These are phyloP conservation scores for Microdon myrmicae DNA, from an alignment of 2,888 invertebrate genomes.

Conservation along the genomic window DNA sequence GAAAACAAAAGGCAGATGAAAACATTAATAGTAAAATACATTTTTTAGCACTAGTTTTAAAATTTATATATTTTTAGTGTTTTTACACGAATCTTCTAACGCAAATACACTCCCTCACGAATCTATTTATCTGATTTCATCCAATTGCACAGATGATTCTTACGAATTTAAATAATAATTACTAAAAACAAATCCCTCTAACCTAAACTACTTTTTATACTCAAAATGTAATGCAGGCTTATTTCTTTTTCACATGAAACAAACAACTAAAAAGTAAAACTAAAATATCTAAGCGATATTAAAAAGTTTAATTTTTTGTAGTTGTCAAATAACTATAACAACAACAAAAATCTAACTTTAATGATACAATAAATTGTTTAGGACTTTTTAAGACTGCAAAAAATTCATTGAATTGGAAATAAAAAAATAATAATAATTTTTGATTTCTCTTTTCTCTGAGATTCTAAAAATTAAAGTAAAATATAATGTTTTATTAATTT, in stretches of 20 bases:
- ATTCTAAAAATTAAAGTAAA: no score
- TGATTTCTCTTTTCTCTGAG: not conserved
- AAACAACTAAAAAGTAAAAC: conserved; percentile 13
- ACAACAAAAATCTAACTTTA: conserved; percentile 48
- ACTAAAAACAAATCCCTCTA: conserved; percentile 8
- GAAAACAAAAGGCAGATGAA: conserved; percentile 35
- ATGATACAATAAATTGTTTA: conserved; percentile 61
- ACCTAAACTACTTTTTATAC: conserved; percentile 36
- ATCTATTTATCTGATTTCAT: conserved; percentile 25
- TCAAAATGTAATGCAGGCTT: conserved; percentile 44
- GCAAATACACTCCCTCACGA: conserved; percentile 30
- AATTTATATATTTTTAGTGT: conserved; percentile 50
- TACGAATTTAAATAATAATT: conserved; percentile 40
- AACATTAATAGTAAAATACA: conserved; percentile 41
- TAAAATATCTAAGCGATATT: not conserved
- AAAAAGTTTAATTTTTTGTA: conserved; percentile 17
- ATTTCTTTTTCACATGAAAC: conserved; percentile 39
- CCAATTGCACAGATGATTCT: conserved; percentile 45
- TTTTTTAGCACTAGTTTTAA: conserved; percentile 47
- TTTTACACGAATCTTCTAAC: conserved; percentile 38
- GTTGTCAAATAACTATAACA: conserved; percentile 44
- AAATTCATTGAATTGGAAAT: conserved; percentile 64
- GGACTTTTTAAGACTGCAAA: conserved; percentile 66
- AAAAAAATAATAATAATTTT: conserved; percentile 52
- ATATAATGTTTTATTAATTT: not conserved